phyloP scores from a whole-genome alignment of 2,797 vertebrate species.

The Benthosema pterotum region DNA sequence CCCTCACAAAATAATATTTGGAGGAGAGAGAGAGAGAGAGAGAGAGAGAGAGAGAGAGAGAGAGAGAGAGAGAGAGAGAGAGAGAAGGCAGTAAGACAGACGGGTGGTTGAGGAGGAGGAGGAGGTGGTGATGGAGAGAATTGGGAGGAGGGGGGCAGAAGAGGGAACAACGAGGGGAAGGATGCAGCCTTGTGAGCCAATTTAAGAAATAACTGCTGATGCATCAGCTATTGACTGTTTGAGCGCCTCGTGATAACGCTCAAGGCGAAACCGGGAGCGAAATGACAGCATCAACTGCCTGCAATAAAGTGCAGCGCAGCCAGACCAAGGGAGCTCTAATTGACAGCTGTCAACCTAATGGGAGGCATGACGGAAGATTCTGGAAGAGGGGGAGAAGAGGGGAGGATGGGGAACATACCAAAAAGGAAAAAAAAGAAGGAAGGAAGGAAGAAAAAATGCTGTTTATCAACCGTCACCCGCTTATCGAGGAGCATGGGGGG shows the following conservation, averaged over 20 bases:
- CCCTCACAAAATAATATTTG: constrained; percentile 88
- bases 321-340: constrained; percentile 94
- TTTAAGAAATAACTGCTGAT: constrained; percentile 98
- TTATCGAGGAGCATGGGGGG: constrained; percentile 77
- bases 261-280: constrained; percentile 94
- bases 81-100: constrained; percentile 29
- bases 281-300: constrained; percentile 96
- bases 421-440: constrained; percentile 40
- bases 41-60: constrained; percentile 50
- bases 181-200: constrained; percentile 94
- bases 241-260: constrained; percentile 91
- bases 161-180: constrained; percentile 79
- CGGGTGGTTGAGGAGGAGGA: constrained; percentile 29
- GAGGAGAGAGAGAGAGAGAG: constrained; percentile 67
- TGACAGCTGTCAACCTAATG: constrained; percentile 98
- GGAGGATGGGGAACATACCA: constrained; percentile 41
- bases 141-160: constrained; percentile 61
- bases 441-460: constrained; percentile 76
- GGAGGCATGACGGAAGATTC: constrained; percentile 92
- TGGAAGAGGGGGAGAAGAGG: constrained; percentile 71
- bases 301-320: constrained; percentile 95
- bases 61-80: constrained; percentile 48
- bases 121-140: constrained; percentile 45
- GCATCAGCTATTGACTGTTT: constrained; percentile 97
- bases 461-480: constrained; percentile 85